Evolutionary conservation across 2,113 vertebrate genomes (phyloP).

Genomic region (Channa maculata): DNA sequence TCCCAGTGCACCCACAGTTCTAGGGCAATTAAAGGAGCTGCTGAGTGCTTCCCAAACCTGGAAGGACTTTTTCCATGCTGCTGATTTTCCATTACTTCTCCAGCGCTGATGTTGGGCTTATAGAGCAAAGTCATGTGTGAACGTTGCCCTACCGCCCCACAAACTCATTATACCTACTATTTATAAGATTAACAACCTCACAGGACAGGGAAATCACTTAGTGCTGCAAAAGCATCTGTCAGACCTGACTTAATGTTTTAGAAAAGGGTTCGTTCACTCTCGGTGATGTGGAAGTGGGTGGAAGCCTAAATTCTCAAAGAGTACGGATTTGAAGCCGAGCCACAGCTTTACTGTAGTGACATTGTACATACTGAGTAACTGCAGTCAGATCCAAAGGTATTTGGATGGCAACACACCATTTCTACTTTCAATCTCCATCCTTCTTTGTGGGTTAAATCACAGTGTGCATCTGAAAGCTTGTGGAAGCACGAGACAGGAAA

Average conservation of each 20-base stretch:
- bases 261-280: slow-evolving; percentile 28
- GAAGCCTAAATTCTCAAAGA: slow-evolving; percentile 35
- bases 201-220: slow-evolving; percentile 33
- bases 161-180: slow-evolving; percentile 16
- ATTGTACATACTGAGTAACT: slow-evolving; percentile 35
- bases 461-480: too few relatives aligned
- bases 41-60: slow-evolving; percentile 32
- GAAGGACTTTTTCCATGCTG: slow-evolving; percentile 5
- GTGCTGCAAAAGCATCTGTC: slow-evolving; percentile 22
- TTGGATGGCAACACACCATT: slow-evolving; percentile 20
- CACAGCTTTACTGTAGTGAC: slow-evolving; percentile 33
- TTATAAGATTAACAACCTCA: slow-evolving; percentile 50
- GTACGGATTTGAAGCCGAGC: slow-evolving; percentile 29
- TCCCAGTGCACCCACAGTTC: neutral
- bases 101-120: neutral
- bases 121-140: slow-evolving; percentile 28
- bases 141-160: neutral
- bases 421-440: slow-evolving; percentile 7
- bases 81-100: slow-evolving; percentile 22
- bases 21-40: slow-evolving; percentile 11
- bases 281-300: slow-evolving; percentile 33
- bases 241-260: slow-evolving; percentile 30
- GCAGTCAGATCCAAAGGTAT: slow-evolving; percentile 13
- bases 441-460: neutral
- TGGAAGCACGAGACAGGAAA: too few relatives aligned